Conservation (phyloP, 1,140 invertebrate species). For the Lepidurus couesii region DNA sequence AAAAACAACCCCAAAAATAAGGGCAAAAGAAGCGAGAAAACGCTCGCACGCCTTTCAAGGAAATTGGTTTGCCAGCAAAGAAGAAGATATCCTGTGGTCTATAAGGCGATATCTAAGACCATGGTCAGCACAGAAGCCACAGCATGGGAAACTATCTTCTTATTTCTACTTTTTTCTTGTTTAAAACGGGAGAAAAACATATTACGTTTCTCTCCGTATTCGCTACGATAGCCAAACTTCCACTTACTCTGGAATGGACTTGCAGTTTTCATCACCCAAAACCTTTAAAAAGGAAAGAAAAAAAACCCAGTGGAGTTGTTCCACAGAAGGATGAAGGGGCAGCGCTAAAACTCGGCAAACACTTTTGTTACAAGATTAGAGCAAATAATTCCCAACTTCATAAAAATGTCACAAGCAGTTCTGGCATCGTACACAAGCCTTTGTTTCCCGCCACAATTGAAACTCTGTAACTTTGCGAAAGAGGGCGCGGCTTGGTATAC, state of each 20-base stretch:
- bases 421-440: too few species aligned
- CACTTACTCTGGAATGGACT: neutral
- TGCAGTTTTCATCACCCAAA: slow-evolving; percentile 3
- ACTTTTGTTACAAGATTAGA: too few species aligned
- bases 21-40: neutral
- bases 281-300: neutral
- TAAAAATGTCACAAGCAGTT: too few species aligned
- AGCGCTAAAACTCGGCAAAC: too few species aligned
- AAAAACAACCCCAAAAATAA: neutral
- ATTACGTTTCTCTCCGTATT: neutral
- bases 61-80: slow-evolving; percentile 13
- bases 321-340: too few species aligned
- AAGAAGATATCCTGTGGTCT: slow-evolving; percentile 16
- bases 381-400: too few species aligned
- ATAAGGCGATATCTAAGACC: slow-evolving; percentile 2
- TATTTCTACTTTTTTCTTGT: neutral
- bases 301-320: too few species aligned
- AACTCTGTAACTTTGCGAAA: too few species aligned
- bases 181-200: neutral
- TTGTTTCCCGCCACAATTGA: too few species aligned
- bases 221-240: neutral
- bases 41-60: slow-evolving; percentile 9
- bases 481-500: too few species aligned
- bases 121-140: neutral
- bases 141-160: slow-evolving; percentile 3